Evolutionary conservation across 2,797 vertebrate species (phyloP).

Genomic region (Macropodus opercularis): DNA sequence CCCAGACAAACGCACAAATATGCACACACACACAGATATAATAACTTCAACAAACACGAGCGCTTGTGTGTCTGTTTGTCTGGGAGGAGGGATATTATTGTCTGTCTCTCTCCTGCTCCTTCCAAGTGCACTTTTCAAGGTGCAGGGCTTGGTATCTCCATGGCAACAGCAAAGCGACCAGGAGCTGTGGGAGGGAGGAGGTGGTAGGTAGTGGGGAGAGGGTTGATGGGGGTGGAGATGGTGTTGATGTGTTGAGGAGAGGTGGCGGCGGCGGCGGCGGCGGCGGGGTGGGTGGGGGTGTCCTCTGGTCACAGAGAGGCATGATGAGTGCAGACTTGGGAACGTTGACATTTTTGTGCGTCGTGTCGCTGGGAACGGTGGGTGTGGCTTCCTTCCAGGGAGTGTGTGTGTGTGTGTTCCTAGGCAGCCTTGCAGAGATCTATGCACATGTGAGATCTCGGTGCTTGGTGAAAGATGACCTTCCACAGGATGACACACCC

Average conservation of each 20-base stretch:
- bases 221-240: conserved; percentile 15
- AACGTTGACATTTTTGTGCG: conserved; percentile 64
- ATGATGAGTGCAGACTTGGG: conserved; percentile 45
- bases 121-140: conserved; percentile 83
- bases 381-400: conserved; percentile 45
- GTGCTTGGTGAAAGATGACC: conserved; percentile 67
- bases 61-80: conserved; percentile 57
- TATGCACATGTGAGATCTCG: conserved; percentile 50
- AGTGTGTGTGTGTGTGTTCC: conserved; percentile 18
- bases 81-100: conserved; percentile 75
- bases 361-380: conserved; percentile 17
- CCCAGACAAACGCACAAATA: conserved; percentile 46
- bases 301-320: conserved; percentile 46
- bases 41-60: conserved; percentile 72
- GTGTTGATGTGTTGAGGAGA: too few species aligned
- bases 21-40: conserved; percentile 39
- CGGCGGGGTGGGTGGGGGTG: conserved; percentile 7
- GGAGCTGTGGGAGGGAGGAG: conserved; percentile 56
- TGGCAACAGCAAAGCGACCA: conserved; percentile 79
- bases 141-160: conserved; percentile 85
- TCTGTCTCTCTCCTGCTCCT: conserved; percentile 69
- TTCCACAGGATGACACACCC: conserved; percentile 32
- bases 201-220: conserved; percentile 35
- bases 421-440: conserved; percentile 39
- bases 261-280: conserved; percentile 9